Evolutionary conservation across 1,140 invertebrate species (phyloP).

Genomic region (Myzus persicae): DNA sequence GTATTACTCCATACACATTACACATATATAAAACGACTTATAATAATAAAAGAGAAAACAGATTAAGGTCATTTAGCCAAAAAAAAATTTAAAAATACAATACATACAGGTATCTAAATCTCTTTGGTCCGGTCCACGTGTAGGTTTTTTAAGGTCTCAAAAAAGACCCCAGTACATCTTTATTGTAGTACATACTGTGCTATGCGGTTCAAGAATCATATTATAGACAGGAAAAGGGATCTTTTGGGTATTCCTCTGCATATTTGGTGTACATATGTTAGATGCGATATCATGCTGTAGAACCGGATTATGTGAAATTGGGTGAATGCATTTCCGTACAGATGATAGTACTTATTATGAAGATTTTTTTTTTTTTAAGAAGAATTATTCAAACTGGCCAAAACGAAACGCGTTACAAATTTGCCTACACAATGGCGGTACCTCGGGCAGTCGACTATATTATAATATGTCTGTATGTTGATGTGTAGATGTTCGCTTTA

Average conservation of each 20-base stretch:
- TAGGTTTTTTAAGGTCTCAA: neutral
- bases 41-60: neutral
- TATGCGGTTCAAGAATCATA: neutral
- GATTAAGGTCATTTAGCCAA: constrained; percentile 3
- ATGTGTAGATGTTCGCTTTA: neutral
- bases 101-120: neutral
- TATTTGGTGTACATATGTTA: neutral
- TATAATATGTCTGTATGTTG: neutral
- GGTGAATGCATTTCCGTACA: neutral
- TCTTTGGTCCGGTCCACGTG: neutral
- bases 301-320: neutral
- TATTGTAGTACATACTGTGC: neutral
- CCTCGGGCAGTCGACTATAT: neutral
- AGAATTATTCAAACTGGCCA: neutral
- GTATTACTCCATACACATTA: neutral
- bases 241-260: neutral
- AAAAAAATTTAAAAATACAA: neutral
- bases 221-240: neutral
- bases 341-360: neutral
- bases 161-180: neutral
- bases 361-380: neutral
- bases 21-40: neutral
- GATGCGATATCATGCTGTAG: neutral
- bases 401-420: neutral
- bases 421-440: neutral